phyloP scores from a whole-genome alignment of 2,888 invertebrate species.

The Nezara viridula region DNA sequence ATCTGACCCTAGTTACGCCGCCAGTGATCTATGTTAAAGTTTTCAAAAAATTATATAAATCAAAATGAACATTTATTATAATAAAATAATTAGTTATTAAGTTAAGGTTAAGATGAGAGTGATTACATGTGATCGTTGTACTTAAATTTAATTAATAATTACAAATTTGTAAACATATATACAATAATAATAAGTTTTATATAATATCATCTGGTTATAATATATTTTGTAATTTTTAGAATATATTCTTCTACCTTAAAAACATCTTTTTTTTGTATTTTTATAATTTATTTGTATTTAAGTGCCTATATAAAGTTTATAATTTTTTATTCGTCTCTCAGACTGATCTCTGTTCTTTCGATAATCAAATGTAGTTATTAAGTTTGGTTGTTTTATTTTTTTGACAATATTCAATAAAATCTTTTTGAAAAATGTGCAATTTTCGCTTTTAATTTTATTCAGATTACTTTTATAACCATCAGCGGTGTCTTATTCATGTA shows the following conservation, averaged over 20 bases:
- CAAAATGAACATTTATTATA: background rate
- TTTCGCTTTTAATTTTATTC: background rate
- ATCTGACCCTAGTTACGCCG: no score
- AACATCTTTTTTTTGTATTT: background rate
- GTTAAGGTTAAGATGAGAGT: background rate
- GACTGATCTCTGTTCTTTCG: slow-evolving; percentile 32
- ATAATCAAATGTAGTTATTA: slow-evolving; percentile 13
- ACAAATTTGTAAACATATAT: background rate
- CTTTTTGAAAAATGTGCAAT: background rate
- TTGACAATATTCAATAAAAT: background rate
- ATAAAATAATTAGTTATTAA: background rate
- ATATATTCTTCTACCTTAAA: background rate
- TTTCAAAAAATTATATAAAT: background rate
- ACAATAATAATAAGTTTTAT: background rate
- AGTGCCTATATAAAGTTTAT: background rate
- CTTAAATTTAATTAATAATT: background rate
- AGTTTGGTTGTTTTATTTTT: background rate
- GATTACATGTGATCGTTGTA: slow-evolving; percentile 12
- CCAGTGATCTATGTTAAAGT: no score
- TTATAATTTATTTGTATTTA: slow-evolving; percentile 25
- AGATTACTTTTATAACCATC: background rate
- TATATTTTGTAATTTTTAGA: background rate
- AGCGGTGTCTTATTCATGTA: background rate
- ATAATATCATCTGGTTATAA: background rate
- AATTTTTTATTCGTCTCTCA: background rate